Percentiles rank a stretch among this genome's conserved stretches.
These are phyloP conservation scores for Dryobates pubescens DNA, from an alignment of 2,797 vertebrate genomes.

Conservation along the genomic window DNA sequence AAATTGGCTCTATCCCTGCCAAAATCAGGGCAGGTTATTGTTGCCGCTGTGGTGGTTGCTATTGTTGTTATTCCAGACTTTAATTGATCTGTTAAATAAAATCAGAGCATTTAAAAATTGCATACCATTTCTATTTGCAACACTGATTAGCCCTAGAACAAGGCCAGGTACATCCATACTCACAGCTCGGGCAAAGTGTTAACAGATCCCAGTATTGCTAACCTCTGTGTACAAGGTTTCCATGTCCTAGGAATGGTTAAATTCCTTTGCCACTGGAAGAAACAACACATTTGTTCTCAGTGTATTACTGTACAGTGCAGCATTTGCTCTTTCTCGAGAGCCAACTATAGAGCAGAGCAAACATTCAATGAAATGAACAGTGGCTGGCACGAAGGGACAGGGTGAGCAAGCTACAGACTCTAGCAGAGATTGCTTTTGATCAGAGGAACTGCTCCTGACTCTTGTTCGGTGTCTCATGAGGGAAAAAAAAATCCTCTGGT, in stretches of 20 bases:
- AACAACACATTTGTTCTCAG: neutral
- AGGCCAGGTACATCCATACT: neutral
- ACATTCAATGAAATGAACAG: slow-evolving; percentile 5
- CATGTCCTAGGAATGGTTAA: neutral
- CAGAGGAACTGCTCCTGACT: slow-evolving; percentile 52
- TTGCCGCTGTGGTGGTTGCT: neutral
- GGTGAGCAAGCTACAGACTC: slow-evolving; percentile 27
- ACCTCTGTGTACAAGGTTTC: neutral
- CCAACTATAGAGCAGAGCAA: neutral
- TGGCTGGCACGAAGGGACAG: neutral
- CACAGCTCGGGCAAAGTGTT: neutral
- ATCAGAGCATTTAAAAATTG: neutral
- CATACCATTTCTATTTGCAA: neutral
- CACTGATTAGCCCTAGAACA: neutral
- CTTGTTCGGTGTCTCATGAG: neutral
- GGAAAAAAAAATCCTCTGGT: neutral
- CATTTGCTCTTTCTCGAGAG: slow-evolving; percentile 32
- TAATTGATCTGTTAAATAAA: neutral
- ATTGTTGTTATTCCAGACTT: neutral
- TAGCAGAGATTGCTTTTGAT: slow-evolving; percentile 45
- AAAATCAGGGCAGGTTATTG: neutral
- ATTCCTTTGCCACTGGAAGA: neutral
- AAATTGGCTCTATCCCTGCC: neutral
- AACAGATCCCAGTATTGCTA: neutral
- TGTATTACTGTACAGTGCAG: neutral